These are phyloP conservation scores for Stegastes partitus DNA, from an alignment of 2,113 vertebrate species.

Conservation along the genomic window DNA sequence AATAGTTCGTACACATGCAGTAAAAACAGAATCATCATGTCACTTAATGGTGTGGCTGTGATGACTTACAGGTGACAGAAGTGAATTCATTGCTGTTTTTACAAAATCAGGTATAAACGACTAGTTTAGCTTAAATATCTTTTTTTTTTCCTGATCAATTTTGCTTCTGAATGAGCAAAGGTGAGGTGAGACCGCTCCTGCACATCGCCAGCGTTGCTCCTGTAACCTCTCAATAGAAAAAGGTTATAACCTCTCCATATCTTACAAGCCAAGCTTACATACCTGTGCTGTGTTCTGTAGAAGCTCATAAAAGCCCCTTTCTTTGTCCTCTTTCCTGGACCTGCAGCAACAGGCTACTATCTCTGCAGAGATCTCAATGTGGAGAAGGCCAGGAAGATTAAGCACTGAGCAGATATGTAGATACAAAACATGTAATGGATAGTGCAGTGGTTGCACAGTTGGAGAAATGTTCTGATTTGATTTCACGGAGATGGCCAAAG, in stretches of 20 bases:
- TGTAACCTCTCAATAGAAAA: background rate
- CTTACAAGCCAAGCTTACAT: conserved; percentile 41
- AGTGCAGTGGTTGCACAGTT: background rate
- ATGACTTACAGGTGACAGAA: too few species aligned
- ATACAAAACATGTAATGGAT: background rate
- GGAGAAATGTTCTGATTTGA: background rate
- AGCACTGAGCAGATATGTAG: conserved; percentile 13
- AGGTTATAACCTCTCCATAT: conserved; percentile 29
- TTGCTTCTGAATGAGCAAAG: background rate
- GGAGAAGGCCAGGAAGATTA: conserved; percentile 1
- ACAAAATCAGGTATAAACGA: too few species aligned
- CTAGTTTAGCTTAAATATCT: too few species aligned
- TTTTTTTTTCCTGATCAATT: background rate
- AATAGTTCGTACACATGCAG: too few species aligned
- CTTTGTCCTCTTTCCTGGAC: conserved; percentile 35
- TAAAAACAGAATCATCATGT: too few species aligned
- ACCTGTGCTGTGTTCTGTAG: conserved; percentile 37
- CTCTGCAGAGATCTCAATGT: conserved; percentile 36
- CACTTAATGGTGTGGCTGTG: too few species aligned
- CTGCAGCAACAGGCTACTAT: conserved; percentile 54
- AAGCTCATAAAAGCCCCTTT: conserved; percentile 47
- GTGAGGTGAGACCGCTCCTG: background rate
- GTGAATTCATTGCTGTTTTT: too few species aligned
- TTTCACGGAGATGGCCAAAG: background rate
- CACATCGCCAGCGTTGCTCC: background rate